phyloP scores from a whole-genome alignment of 2,113 vertebrate genomes.

The Crocuta crocuta region DNA sequence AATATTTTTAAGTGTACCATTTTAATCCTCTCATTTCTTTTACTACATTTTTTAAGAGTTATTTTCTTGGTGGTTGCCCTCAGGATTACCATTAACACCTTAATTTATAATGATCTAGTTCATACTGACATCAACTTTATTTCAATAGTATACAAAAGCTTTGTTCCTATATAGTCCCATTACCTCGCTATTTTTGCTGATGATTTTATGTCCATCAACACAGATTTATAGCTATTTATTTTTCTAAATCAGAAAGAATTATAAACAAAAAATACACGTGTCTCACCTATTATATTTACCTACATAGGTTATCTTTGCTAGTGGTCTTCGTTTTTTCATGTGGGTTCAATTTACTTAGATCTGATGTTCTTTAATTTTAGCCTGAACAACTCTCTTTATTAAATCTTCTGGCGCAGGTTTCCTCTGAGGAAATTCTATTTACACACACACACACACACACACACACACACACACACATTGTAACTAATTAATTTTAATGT shows the following conservation, averaged over 20 bases:
- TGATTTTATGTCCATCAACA: background rate
- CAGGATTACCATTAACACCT: background rate
- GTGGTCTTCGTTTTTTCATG: background rate
- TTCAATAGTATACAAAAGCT: background rate
- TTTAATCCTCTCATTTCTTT: background rate
- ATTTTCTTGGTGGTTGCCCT: background rate
- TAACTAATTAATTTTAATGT: too few relatives aligned
- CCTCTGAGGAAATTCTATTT: background rate
- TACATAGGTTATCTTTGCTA: background rate
- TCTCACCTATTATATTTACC: background rate
- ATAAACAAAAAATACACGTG: background rate
- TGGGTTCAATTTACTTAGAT: background rate
- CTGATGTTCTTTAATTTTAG: background rate
- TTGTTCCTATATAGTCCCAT: background rate
- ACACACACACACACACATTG: too few relatives aligned
- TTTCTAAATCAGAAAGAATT: background rate
- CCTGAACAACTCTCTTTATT: background rate
- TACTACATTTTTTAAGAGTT: background rate
- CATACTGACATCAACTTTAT: background rate
- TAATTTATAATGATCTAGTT: background rate
- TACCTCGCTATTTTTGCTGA: background rate
- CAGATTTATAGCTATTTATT: background rate
- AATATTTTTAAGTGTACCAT: background rate
- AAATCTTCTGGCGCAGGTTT: background rate
- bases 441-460: too few relatives aligned